Evolutionary conservation across 2,888 invertebrate genomes (phyloP).

Genomic region (Copidosoma aretas): DNA sequence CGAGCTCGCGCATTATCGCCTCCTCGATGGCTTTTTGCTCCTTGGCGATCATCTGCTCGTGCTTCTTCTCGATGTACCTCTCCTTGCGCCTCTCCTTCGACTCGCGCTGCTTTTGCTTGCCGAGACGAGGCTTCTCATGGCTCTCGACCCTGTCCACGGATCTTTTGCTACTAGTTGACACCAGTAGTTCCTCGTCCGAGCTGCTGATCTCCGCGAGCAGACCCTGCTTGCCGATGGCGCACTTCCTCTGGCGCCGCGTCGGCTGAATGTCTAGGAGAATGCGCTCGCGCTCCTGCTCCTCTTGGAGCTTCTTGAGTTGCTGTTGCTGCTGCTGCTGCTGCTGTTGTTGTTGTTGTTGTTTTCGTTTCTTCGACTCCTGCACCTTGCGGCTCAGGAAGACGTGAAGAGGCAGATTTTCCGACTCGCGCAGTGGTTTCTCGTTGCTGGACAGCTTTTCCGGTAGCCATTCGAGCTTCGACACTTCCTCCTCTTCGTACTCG

Average conservation of each 20-base stretch:
- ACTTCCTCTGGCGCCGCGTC: conserved; percentile 70
- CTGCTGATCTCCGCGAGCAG: conserved; percentile 73
- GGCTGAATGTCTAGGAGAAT: conserved; percentile 55
- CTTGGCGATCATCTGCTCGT: conserved; percentile 60
- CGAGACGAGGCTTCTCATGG: conserved; percentile 44
- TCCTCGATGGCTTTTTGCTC: conserved; percentile 61
- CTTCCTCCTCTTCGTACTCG: conserved; percentile 46
- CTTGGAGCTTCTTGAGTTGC: conserved; percentile 51
- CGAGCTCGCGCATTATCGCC: conserved; percentile 57
- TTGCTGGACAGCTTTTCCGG: conserved; percentile 60
- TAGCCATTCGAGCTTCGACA: conserved; percentile 57
- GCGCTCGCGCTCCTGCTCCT: conserved; percentile 50
- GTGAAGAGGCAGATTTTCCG: conserved; percentile 58
- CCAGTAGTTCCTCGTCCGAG: conserved; percentile 55
- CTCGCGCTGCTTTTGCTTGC: conserved; percentile 52
- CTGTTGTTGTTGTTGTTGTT: conserved; percentile 55
- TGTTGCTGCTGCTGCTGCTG: conserved; percentile 53
- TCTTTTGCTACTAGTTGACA: conserved; percentile 8
- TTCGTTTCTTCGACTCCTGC: conserved; percentile 58
- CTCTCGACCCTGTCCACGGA: conserved; percentile 44
- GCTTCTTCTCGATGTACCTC: conserved; percentile 58
- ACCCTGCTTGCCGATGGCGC: conserved; percentile 81
- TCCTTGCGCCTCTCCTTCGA: conserved; percentile 60
- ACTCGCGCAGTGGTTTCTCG: conserved; percentile 54
- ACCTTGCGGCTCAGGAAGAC: conserved; percentile 58